phyloP scores from a whole-genome alignment of 2,888 invertebrate genomes.

The Leucophenga maculata region DNA sequence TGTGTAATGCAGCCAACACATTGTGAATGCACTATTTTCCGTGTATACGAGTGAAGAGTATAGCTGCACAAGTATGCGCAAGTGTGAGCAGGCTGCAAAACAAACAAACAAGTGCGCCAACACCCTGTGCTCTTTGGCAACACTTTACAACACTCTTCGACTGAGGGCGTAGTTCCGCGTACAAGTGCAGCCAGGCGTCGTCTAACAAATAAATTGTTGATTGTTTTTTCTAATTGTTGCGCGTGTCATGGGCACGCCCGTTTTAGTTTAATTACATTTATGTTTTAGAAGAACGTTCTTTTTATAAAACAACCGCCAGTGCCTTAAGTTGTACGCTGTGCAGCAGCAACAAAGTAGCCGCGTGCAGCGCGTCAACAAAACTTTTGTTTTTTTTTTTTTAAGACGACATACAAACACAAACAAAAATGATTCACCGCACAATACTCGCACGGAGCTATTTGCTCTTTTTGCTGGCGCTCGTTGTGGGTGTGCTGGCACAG shows the following conservation, averaged over 20 bases:
- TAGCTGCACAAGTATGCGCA: neutral
- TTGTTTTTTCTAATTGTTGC: conserved; percentile 48
- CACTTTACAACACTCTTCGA: conserved; percentile 44
- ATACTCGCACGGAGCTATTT: conserved; percentile 70
- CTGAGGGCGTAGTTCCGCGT: conserved; percentile 59
- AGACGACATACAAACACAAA: too few relatives aligned
- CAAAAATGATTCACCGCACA: conserved; percentile 33
- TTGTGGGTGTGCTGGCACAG: conserved; percentile 83
- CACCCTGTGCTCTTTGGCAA: neutral
- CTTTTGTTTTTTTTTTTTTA: too few relatives aligned
- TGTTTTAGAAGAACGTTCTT: neutral
- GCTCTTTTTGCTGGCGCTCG: conserved; percentile 65
- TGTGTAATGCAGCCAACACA: neutral
- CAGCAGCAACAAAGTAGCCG: too few relatives aligned
- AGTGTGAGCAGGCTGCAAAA: neutral
- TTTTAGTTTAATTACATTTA: conserved; percentile 31
- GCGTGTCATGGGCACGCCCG: conserved; percentile 38
- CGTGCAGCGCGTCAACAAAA: too few relatives aligned
- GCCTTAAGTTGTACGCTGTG: too few relatives aligned
- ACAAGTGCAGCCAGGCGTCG: conserved; percentile 51
- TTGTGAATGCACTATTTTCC: too few relatives aligned
- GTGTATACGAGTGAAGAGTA: too few relatives aligned
- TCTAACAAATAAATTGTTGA: conserved; percentile 10
- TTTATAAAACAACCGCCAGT: too few relatives aligned
- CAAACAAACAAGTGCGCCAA: conserved; percentile 4